A percentile compares a stretch with the other conserved stretches of the same genome.
Conservation (phyloP, 2,888 invertebrate species). For the Dolichomitus sp. region DNA sequence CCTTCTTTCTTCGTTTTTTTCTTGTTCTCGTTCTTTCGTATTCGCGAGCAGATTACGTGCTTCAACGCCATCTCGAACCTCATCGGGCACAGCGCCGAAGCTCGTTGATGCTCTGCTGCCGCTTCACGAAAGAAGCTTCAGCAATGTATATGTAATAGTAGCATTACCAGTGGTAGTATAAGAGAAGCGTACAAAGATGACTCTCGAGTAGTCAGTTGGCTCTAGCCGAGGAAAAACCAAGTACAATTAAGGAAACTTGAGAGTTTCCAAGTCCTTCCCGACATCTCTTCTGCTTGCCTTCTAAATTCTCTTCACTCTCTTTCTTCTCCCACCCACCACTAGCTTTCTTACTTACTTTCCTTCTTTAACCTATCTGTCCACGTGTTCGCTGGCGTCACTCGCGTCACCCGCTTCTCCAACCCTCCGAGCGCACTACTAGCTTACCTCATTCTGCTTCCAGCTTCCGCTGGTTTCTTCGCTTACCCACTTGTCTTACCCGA, state of each 20-base stretch:
- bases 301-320: slow-evolving; percentile 57
- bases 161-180: background rate
- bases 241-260: slow-evolving; percentile 72
- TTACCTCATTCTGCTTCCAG: slow-evolving; percentile 31
- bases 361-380: slow-evolving; percentile 49
- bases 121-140: background rate
- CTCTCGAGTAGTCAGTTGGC: slow-evolving; percentile 50
- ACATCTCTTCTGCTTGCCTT: slow-evolving; percentile 69
- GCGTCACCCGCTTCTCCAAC: slow-evolving; percentile 7
- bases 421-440: slow-evolving; percentile 13
- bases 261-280: slow-evolving; percentile 67
- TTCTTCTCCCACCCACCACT: slow-evolving; percentile 4
- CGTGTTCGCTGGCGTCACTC: slow-evolving; percentile 21
- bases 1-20: slow-evolving; percentile 10
- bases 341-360: slow-evolving; percentile 37
- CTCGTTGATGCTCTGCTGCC: background rate
- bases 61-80: slow-evolving; percentile 58
- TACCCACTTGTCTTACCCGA: slow-evolving; percentile 47
- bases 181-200: slow-evolving; percentile 20
- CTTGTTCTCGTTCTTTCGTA: slow-evolving; percentile 38
- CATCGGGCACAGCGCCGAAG: slow-evolving; percentile 34
- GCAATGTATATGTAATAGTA: slow-evolving; percentile 26
- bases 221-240: slow-evolving; percentile 47
- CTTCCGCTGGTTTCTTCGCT: slow-evolving; percentile 54
- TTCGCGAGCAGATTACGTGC: slow-evolving; percentile 52